Conservation (phyloP, 2,113 vertebrate genomes). For the Macquaria ambigua region DNA sequence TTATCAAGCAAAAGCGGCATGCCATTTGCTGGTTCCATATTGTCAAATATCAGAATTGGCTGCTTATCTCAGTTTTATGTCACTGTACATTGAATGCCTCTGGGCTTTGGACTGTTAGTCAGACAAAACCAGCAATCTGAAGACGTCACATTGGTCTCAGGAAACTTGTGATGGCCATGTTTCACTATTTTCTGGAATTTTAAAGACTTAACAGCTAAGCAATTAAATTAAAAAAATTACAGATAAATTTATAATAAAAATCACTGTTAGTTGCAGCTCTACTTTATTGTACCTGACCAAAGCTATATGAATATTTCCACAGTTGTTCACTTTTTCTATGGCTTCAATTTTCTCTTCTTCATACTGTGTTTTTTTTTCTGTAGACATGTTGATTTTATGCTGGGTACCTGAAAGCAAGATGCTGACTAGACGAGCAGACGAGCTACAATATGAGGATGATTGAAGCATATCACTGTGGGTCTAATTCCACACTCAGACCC, state of each 20-base stretch:
- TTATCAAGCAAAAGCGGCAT: background rate
- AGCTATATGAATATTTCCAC: background rate
- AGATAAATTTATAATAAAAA: background rate
- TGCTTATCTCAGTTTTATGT: background rate
- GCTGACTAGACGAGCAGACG: background rate
- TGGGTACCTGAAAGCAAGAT: background rate
- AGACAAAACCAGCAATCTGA: background rate
- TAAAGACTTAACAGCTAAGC: background rate
- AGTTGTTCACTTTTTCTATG: background rate
- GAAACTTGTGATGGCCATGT: background rate
- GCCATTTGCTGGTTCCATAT: background rate
- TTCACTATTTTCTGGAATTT: background rate
- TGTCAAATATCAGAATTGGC: background rate
- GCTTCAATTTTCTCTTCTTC: background rate
- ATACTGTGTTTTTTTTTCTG: background rate
- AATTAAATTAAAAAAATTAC: background rate
- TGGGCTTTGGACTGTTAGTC: background rate
- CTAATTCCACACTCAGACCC: background rate
- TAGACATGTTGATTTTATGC: background rate
- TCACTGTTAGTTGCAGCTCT: background rate
- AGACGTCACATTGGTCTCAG: background rate
- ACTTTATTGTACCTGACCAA: too few relatives aligned
- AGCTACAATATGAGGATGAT: conserved; percentile 1
- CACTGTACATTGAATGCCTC: background rate
- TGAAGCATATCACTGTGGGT: background rate